Evolutionary conservation across 2,888 invertebrate species (phyloP), one percentile per base, ranked within the genome.

Genomic region (Bedellia somnulentella): DNA sequence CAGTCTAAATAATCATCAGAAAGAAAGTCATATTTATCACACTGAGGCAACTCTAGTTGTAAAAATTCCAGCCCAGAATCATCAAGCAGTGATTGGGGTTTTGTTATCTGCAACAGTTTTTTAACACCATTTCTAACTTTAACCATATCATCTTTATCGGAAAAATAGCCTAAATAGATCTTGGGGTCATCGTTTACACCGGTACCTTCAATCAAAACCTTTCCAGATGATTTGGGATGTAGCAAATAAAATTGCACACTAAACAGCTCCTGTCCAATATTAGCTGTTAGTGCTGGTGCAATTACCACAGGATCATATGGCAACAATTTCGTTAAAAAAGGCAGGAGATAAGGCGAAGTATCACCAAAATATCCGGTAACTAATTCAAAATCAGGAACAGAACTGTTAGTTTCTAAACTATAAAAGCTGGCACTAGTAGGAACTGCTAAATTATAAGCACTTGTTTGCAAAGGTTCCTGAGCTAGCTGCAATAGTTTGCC

Each of bases 1-100:
- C 28, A 28, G 5, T 18, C 28, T 21, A 18, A 28, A 10, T 28
- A 28, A 6, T 28, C 28, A 3, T 28, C 18, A 12, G 6, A 9
- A 11, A 12, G 11, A 13, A 12, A 18, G 4, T 21, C 28, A n/a
- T 6, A 3, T 3, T 5, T 6, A 8, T 18, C 18, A 21, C 28
- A 28, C 13, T 8, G 12, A 12, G 18, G 21, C 9, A 28, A 18
- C 12, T 28, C 18, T 10, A 28, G 8, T 28, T 21, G 11, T 12
- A 9, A 9, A 28, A 6, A 8, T 2, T 11, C 9, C 18, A 18
- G n/a, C 9, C 14, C 3, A 21, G 9, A 5, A 2, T 28, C 14
- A 21, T 28, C 11, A 28, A 28, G 13, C 12, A 21, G 3, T 11
- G 8, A 4, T 9, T 24, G 21, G 12, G 26, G 13, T 11, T 28